Evolutionary conservation across 2,797 vertebrate species (phyloP).

Genomic region (Pterois miles): DNA sequence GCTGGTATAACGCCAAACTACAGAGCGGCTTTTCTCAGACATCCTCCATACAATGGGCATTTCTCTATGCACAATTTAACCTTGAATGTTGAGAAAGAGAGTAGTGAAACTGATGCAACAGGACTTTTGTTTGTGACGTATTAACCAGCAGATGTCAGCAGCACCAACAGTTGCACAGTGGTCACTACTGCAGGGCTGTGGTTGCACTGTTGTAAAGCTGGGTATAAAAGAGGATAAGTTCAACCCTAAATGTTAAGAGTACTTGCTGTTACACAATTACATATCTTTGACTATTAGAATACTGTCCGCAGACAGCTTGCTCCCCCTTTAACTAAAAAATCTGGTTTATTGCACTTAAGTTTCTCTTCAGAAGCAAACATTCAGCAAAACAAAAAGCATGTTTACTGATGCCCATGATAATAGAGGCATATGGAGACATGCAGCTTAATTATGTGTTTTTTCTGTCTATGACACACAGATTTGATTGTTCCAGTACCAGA

Average conservation of each 20-base stretch:
- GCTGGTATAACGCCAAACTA: too few species aligned
- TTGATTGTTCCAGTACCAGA: slow-evolving; percentile 19
- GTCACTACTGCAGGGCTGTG: not conserved
- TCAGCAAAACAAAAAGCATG: not conserved
- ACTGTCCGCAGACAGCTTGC: not conserved
- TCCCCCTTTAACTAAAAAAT: not conserved
- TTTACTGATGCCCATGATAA: not conserved
- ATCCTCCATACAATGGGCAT: too few species aligned
- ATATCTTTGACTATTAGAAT: not conserved
- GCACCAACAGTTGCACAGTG: not conserved
- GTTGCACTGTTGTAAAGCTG: not conserved
- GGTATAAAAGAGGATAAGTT: not conserved
- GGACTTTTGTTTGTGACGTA: not conserved
- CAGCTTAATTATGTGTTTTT: not conserved
- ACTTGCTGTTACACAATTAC: not conserved
- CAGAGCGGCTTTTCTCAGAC: too few species aligned
- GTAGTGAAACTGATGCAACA: too few species aligned
- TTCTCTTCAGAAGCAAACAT: not conserved
- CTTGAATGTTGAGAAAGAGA: not conserved
- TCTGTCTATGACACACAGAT: not conserved
- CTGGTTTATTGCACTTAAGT: not conserved
- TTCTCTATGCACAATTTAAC: not conserved
- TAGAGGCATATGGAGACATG: not conserved
- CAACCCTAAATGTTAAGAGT: not conserved
- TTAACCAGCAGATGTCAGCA: not conserved